These are phyloP conservation scores for Cochlearius cochlearius DNA, from an alignment of 2,113 vertebrate genomes.

Conservation along the genomic window DNA sequence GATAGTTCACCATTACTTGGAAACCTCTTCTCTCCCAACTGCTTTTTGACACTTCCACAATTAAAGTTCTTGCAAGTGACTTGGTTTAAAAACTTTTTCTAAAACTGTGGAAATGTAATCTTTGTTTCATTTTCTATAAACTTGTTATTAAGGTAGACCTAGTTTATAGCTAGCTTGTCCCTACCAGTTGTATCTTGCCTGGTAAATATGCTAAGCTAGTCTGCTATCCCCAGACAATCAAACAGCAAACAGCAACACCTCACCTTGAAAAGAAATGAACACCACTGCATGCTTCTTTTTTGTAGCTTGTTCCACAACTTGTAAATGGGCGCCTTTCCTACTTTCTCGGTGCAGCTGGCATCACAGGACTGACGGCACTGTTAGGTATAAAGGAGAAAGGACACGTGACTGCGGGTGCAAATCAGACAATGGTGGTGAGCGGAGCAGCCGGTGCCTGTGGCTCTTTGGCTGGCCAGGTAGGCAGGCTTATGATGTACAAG, in stretches of 20 bases:
- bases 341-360: slow-evolving; percentile 87
- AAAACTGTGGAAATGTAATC: not conserved
- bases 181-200: not conserved
- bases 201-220: not conserved
- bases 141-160: not conserved
- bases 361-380: slow-evolving; percentile 88
- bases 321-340: slow-evolving; percentile 87
- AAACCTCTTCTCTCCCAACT: not conserved
- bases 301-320: slow-evolving; percentile 82
- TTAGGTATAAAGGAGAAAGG: slow-evolving; percentile 90
- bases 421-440: slow-evolving; percentile 94
- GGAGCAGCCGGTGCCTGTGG: slow-evolving; percentile 94
- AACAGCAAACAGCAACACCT: not conserved
- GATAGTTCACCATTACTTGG: not conserved
- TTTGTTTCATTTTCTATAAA: not conserved
- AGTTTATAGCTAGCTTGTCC: not conserved
- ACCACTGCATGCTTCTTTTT: not conserved
- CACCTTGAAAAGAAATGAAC: not conserved
- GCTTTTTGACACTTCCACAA: not conserved
- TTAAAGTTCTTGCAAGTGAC: not conserved
- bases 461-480: slow-evolving; percentile 92
- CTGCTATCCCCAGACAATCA: not conserved
- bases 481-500: not conserved
- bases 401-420: slow-evolving; percentile 79
- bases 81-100: not conserved